Percentiles rank a stretch among this genome's conserved stretches.
These are phyloP conservation scores for Psilopogon haemacephalus DNA, from an alignment of 2,113 vertebrate genomes.

Conservation along the genomic window DNA sequence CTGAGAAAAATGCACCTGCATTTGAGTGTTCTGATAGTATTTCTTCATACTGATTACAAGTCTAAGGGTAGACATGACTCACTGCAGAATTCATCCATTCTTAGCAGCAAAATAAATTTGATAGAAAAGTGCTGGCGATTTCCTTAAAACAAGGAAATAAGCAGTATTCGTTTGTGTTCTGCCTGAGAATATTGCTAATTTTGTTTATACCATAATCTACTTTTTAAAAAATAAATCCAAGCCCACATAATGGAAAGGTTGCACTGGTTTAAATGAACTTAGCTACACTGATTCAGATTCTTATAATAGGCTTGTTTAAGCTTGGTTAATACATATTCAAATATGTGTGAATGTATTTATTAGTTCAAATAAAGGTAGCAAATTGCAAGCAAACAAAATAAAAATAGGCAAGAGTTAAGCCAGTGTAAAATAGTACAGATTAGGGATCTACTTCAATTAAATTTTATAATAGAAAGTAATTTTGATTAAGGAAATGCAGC, in stretches of 20 bases:
- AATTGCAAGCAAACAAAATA: not conserved
- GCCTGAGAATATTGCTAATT: not conserved
- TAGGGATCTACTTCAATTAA: not conserved
- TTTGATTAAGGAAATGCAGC: not conserved
- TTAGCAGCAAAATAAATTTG: not conserved
- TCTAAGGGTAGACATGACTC: not conserved
- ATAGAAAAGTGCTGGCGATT: not conserved
- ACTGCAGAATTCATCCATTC: not conserved
- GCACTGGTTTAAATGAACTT: not conserved
- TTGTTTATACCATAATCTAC: not conserved
- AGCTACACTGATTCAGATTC: not conserved
- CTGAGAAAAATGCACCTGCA: not conserved
- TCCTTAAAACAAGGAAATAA: not conserved
- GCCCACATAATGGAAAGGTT: not conserved
- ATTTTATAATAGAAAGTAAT: not conserved
- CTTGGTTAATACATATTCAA: not conserved
- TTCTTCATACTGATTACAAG: not conserved
- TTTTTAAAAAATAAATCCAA: not conserved
- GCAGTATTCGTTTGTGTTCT: not conserved
- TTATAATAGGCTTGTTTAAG: not conserved
- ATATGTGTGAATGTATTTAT: not conserved
- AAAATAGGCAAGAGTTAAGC: constrained; percentile 19
- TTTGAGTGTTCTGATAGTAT: not conserved
- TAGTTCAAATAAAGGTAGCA: not conserved
- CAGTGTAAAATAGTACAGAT: not conserved